Percentiles rank a stretch among this genome's conserved stretches.
phyloP scores from a whole-genome alignment of 2,888 invertebrate genomes.

The Arctia plantaginis region DNA sequence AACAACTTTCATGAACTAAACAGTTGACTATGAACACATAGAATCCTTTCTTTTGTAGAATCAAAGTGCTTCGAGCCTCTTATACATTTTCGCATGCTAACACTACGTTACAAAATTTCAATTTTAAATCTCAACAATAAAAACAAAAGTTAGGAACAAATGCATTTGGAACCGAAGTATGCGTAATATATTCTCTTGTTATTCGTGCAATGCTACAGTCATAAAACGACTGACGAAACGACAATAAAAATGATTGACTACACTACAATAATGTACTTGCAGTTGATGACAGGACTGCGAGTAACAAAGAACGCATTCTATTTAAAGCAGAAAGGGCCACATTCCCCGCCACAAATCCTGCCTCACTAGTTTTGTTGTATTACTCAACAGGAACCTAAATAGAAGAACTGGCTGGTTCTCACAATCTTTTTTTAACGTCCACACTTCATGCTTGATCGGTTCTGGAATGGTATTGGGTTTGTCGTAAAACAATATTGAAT shows the following conservation, averaged over 20 bases:
- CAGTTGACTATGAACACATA: not conserved
- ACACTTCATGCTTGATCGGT: constrained; percentile 41
- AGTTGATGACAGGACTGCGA: constrained; percentile 39
- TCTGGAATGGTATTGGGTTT: constrained; percentile 28
- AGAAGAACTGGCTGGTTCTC: constrained; percentile 50
- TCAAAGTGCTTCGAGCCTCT: not conserved
- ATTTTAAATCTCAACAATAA: not conserved
- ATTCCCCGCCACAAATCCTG: constrained; percentile 60
- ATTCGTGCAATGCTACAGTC: constrained; percentile 8
- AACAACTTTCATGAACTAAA: not conserved
- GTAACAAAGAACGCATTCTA: constrained; percentile 43
- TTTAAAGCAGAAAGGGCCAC: constrained; percentile 56
- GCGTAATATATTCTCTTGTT: constrained; percentile 10
- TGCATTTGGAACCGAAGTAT: not conserved
- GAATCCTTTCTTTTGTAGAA: not conserved
- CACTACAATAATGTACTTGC: constrained; percentile 8
- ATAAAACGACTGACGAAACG: constrained; percentile 10
- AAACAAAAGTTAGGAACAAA: not conserved
- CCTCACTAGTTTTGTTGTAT: constrained; percentile 55
- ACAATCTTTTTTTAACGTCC: constrained; percentile 45
- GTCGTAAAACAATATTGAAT: constrained; percentile 37
- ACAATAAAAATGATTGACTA: constrained; percentile 11
- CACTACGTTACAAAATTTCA: not conserved
- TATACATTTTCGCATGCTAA: not conserved
- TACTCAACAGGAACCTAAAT: constrained; percentile 48